Evolutionary conservation across 2,113 vertebrate genomes (phyloP).

Genomic region (Silurus glanis): DNA sequence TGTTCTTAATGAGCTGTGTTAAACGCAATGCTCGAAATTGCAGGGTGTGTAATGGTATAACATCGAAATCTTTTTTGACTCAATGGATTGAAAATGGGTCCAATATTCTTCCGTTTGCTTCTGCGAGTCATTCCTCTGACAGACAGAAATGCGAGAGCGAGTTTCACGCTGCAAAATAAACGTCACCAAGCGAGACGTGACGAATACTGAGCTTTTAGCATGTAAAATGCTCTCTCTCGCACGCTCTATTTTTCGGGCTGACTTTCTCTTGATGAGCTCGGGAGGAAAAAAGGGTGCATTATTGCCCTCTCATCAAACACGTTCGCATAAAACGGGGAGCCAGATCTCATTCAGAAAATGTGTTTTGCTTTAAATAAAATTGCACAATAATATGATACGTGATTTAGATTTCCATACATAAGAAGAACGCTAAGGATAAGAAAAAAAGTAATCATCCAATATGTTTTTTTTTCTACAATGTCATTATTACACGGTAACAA

Average conservation of each 20-base stretch:
- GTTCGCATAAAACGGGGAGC: background rate
- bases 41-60: background rate
- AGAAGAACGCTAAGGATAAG: background rate
- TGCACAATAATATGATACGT: background rate
- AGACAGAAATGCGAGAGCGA: background rate
- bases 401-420: background rate
- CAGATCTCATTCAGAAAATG: background rate
- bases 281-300: background rate
- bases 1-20: background rate
- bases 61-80: slow-evolving; percentile 13
- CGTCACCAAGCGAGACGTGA: slow-evolving; percentile 22
- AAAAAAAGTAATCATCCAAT: background rate
- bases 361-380: background rate
- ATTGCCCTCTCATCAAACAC: background rate
- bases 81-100: background rate
- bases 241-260: background rate
- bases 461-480: background rate
- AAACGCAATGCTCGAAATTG: background rate
- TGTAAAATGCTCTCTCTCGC: background rate
- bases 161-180: slow-evolving; percentile 30
- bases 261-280: background rate
- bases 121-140: background rate
- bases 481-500: background rate
- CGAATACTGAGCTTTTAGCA: background rate
- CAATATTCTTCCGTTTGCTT: slow-evolving; percentile 2